Evolutionary conservation across 2,888 invertebrate genomes (phyloP), one percentile per base, ranked within the genome.

Genomic region (Ryuthela nishihirai): DNA sequence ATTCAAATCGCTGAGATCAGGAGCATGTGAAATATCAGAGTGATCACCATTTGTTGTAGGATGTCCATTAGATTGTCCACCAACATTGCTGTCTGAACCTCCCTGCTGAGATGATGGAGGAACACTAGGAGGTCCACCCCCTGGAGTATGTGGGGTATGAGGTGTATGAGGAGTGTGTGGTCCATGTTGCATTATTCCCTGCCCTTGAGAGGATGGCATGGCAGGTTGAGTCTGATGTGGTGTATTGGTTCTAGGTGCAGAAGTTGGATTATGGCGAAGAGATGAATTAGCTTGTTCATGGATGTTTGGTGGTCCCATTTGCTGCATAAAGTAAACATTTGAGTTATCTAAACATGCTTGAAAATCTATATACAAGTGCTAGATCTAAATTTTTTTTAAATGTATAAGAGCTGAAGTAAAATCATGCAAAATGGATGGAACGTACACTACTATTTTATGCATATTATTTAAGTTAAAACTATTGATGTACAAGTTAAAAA

Each of bases 101-200:
- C 55, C 58, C 6, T 64, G 55, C 20, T 62, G 60, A 49, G 66
- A 45, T 43, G 64, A 45, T 39, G 59, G 65, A 39, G 62, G 59
- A 29, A 53, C 59, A 59, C 60, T 48, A 18, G 56, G 62, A 29
- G 62, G 56, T 70, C 71, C 68, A 55, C 69, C 68, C 53, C 77
- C 83, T 0, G 84, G 83, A 12, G 76, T 85, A 75, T 81, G 90
- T 71, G 79, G 88, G 72, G 77, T 84, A 69, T 87, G 87, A 10
- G 86, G 88, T 7, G 64, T 65, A 25, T 66, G 66, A 1, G 65
- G 64, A 48, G 88, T 88, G 72, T 86, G 85, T 15, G 86, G 69
- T 85, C 64, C 86, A 70, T 54, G 59, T 23, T 60, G 60, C 54
- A 60, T 45, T 12, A 45, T 26, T 9, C 39, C 40, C 9, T 55